These are phyloP conservation scores for Helicoverpa armigera DNA, from an alignment of 1,140 invertebrate genomes.

Conservation along the genomic window DNA sequence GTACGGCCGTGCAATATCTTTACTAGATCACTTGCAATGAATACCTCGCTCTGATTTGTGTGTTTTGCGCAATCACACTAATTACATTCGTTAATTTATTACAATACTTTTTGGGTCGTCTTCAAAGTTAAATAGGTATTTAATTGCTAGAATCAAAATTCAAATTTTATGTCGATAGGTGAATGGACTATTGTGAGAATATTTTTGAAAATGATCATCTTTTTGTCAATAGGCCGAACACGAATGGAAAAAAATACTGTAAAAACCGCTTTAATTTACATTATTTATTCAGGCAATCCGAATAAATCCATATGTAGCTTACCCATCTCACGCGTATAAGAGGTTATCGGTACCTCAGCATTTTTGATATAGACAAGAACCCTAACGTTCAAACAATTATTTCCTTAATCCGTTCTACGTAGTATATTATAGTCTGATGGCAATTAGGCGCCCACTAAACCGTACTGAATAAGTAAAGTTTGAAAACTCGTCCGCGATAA, in stretches of 20 bases:
- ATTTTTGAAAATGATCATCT: too few relatives aligned
- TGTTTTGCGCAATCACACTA: not conserved
- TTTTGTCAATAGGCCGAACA: too few relatives aligned
- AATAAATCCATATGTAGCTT: not conserved
- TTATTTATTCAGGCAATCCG: not conserved
- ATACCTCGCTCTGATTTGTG: conserved; percentile 14
- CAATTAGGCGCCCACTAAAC: conserved; percentile 22
- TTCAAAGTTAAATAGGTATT: too few relatives aligned
- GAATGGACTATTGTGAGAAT: too few relatives aligned
- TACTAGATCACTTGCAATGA: conserved; percentile 29
- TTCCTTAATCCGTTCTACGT: too few relatives aligned
- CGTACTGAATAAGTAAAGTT: conserved; percentile 23
- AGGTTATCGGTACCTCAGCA: not conserved
- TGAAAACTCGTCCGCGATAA: conserved; percentile 45
- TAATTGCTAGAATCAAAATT: too few relatives aligned
- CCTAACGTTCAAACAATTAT: too few relatives aligned
- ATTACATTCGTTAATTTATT: not conserved
- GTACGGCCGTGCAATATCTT: conserved; percentile 29
- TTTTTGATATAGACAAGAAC: too few relatives aligned
- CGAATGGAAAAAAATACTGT: too few relatives aligned
- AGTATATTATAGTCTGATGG: not conserved
- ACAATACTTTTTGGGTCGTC: too few relatives aligned
- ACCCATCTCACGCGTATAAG: not conserved
- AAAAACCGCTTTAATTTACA: too few relatives aligned
- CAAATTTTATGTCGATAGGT: too few relatives aligned